Percentiles rank a stretch among this genome's conserved stretches.
These are phyloP conservation scores for Gymnobelideus leadbeateri DNA, from an alignment of 2,113 vertebrate genomes.

Conservation along the genomic window DNA sequence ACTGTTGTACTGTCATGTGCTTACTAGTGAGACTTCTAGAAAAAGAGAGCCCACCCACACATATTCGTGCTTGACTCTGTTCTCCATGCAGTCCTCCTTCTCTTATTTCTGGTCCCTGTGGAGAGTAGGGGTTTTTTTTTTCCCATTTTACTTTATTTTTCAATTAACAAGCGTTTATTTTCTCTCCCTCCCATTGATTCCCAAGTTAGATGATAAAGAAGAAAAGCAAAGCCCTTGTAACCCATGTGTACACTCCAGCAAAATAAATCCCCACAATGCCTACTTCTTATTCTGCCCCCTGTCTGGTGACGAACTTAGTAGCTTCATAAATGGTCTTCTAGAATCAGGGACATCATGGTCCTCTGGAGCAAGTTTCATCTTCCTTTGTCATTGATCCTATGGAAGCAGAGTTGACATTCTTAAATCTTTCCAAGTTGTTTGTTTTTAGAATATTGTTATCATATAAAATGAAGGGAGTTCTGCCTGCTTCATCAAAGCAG, in stretches of 20 bases:
- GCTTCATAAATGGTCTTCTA: not conserved
- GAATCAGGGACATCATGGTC: not conserved
- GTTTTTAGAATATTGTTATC: not conserved
- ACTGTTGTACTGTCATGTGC: not conserved
- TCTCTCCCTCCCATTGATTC: not conserved
- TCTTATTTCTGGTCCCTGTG: not conserved
- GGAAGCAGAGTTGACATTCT: not conserved
- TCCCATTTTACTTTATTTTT: not conserved
- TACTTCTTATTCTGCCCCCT: not conserved
- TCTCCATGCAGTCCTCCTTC: not conserved
- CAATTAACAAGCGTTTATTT: not conserved
- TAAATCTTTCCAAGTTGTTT: not conserved
- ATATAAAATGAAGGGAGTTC: not conserved
- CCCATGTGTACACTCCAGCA: not conserved
- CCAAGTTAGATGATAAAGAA: not conserved
- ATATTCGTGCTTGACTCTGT: not conserved
- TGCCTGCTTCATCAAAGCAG: not conserved
- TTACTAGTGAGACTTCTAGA: conserved; percentile 7
- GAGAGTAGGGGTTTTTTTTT: not conserved
- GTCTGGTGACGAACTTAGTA: too few species aligned
- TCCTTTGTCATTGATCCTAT: not conserved
- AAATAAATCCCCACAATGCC: not conserved
- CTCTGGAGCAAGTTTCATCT: not conserved
- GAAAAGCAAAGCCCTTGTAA: not conserved
- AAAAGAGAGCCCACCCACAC: not conserved